These are phyloP conservation scores for Trachelus iudaicus DNA, from an alignment of 2,888 invertebrate species.

Conservation along the genomic window DNA sequence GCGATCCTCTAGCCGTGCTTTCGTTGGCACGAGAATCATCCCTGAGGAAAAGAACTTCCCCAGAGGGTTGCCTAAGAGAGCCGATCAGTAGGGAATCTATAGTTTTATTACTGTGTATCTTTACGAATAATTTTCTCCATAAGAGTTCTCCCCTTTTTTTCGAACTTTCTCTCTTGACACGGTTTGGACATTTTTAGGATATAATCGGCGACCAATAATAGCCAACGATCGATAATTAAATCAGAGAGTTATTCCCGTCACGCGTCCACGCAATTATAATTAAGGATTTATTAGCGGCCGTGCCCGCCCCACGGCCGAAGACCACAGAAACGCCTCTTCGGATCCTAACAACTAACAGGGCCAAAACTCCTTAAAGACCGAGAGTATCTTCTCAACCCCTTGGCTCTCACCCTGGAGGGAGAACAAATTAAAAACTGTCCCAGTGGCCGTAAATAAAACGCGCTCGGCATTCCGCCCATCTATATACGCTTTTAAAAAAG, in stretches of 20 bases:
- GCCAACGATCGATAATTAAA: slow-evolving; percentile 62
- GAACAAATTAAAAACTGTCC: slow-evolving; percentile 67
- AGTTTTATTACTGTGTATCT: too few relatives aligned
- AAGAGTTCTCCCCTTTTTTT: too few relatives aligned
- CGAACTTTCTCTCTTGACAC: too few relatives aligned
- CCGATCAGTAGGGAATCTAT: too few relatives aligned
- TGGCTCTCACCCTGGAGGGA: slow-evolving; percentile 46
- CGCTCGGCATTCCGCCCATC: slow-evolving; percentile 60
- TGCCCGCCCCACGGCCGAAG: slow-evolving; percentile 48
- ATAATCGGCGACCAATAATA: slow-evolving; percentile 36
- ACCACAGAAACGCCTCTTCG: slow-evolving; percentile 59
- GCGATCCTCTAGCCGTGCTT: too few relatives aligned
- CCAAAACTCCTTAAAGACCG: slow-evolving; percentile 59
- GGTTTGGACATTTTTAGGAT: too few relatives aligned
- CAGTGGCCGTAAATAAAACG: slow-evolving; percentile 65
- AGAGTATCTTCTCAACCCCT: slow-evolving; percentile 27
- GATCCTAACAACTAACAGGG: slow-evolving; percentile 62
- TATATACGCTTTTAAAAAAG: slow-evolving; percentile 53
- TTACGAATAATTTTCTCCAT: too few relatives aligned
- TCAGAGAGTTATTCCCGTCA: slow-evolving; percentile 64
- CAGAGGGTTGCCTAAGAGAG: too few relatives aligned
- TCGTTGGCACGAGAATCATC: too few relatives aligned
- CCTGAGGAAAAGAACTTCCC: too few relatives aligned
- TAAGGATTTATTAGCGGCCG: slow-evolving; percentile 64
- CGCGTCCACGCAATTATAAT: slow-evolving; percentile 65